These are phyloP conservation scores for Drosophila bifasciata DNA, from an alignment of 1,140 invertebrate species.

Conservation along the genomic window DNA sequence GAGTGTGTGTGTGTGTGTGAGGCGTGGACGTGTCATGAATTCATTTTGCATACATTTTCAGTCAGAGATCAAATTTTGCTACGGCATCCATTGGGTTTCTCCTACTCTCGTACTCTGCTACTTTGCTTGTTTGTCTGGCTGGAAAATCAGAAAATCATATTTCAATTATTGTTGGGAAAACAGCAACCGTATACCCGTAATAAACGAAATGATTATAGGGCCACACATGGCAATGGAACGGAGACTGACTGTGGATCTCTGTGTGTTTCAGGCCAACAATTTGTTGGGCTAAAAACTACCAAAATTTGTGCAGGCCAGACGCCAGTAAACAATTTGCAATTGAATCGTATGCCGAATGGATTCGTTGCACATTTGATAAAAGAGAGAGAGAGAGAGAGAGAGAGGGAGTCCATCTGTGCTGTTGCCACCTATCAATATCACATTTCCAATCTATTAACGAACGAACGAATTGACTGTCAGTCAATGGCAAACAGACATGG, in stretches of 20 bases:
- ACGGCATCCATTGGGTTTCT: constrained; percentile 17
- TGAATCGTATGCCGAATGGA: constrained; percentile 19
- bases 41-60: constrained; percentile 63
- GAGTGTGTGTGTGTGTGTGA: background rate
- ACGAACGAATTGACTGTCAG: constrained; percentile 3
- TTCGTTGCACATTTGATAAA: constrained; percentile 2
- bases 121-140: constrained; percentile 2
- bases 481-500: constrained; percentile 11
- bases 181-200: constrained; percentile 32
- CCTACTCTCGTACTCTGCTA: background rate
- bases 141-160: constrained; percentile 66
- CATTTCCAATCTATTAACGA: constrained; percentile 48
- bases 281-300: constrained; percentile 7
- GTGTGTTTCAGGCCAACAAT: background rate
- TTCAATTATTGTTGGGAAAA: constrained; percentile 64
- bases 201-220: constrained; percentile 44
- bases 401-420: constrained; percentile 10
- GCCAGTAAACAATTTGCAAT: constrained; percentile 30
- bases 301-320: constrained; percentile 6
- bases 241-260: background rate
- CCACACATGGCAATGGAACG: background rate
- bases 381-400: constrained; percentile 10
- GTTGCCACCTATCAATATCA: constrained; percentile 28
- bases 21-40: constrained; percentile 65
- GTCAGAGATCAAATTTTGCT: constrained; percentile 60